Evolutionary conservation across 2,113 vertebrate species (phyloP), one percentile per base, ranked within the genome.

Genomic region (Regulus satrapa): DNA sequence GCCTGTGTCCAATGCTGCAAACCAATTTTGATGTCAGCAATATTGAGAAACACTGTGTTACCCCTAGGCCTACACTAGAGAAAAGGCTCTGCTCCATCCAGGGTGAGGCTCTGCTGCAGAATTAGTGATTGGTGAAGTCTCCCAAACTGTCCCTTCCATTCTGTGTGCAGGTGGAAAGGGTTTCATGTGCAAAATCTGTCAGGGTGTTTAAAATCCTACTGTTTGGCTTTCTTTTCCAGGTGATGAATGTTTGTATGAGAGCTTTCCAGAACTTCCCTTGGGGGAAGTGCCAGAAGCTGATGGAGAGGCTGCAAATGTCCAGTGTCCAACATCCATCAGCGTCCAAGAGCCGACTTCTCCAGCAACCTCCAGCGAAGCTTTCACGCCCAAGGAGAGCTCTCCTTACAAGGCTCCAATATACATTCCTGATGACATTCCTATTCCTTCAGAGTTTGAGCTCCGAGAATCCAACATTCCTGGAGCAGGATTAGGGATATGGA

Each of bases 381-480:
- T 98, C 82, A 99, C 99, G 3, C 98, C 98, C 16, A 98, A 97
- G 79, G 98, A 99, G 66, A 97, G 97, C 81, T 98, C 98, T 79
- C 98, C 98, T 82, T 98, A 99, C 97, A 98, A 97, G 94, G 98
- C 97, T 85, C 98, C 97, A 2, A 98, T 98, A 92, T 99, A 98
- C 89, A 98, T 98, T 68, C 97, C 98, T 3, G 99, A 99, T 87
- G 98, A 99, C 84, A 96, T 99, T 90, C 97, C 98, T 56, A 97
- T 99, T 95, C 99, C 99, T 85, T 97, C 98, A 85, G 99, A 99
- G 90, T 99, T 99, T 96, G 99, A 99, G 89, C 98, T 99, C 71
- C 98, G 99, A 84, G 98, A 99, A 96, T 99, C 99, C 55, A 98
- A 93, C 52, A 67, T 98, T 94, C 97, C 98, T 43, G 98, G 98